Conservation (phyloP, 2,797 vertebrate genomes). For the Sternarchorhynchus goeldii region DNA sequence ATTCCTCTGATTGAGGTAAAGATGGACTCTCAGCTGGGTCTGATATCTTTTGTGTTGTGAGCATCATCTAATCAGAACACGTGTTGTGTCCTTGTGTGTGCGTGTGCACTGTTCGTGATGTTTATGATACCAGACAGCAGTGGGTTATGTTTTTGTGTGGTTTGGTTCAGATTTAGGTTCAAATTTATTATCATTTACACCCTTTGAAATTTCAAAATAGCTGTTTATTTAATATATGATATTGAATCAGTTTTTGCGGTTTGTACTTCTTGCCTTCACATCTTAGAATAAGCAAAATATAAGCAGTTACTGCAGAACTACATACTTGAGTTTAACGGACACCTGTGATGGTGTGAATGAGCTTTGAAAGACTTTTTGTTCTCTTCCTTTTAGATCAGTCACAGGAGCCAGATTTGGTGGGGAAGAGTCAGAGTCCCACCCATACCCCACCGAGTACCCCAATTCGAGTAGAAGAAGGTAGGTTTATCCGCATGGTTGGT, state of each 20-base stretch:
- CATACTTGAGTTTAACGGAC: neutral
- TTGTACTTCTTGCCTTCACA: neutral
- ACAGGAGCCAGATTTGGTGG: constrained; percentile 74
- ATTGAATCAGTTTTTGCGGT: neutral
- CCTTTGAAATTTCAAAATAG: neutral
- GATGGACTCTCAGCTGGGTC: constrained; percentile 32
- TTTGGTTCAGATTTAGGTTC: neutral
- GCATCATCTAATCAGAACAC: constrained; percentile 41
- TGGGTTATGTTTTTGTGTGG: neutral
- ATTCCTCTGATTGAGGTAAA: constrained; percentile 41
- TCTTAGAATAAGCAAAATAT: neutral
- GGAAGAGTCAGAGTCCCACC: constrained; percentile 77
- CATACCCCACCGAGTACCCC: constrained; percentile 90
- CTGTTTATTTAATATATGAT: neutral
- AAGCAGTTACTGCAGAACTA: neutral
- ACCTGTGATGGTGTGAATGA: neutral
- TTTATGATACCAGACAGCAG: neutral
- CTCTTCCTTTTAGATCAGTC: constrained; percentile 63
- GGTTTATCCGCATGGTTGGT: constrained; percentile 50
- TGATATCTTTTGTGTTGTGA: constrained; percentile 39
- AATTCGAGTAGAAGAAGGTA: constrained; percentile 91
- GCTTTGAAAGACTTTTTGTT: neutral
- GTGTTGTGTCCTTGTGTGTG: constrained; percentile 35
- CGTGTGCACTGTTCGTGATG: constrained; percentile 12
- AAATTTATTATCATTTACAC: neutral